Conservation (phyloP, 2,888 invertebrate species). For the Athalia cordata region DNA sequence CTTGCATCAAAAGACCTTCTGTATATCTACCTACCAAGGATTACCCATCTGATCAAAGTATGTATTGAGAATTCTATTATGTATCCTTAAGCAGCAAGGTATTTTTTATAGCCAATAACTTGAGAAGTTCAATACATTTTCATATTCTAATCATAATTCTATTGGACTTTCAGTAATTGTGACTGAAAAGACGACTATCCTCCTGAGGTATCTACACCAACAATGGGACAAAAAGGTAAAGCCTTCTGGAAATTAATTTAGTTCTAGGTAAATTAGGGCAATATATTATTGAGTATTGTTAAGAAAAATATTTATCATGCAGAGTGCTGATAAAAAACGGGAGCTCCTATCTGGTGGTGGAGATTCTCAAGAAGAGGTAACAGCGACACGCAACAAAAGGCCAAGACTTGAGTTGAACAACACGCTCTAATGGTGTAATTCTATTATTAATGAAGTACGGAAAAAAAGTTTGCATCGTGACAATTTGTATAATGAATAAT, state of each 20-base stretch:
- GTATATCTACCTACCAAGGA: conserved; percentile 95
- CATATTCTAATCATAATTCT: conserved; percentile 26
- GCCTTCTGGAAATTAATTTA: conserved; percentile 36
- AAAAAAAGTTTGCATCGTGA: conserved; percentile 27
- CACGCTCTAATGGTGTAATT: conserved; percentile 58
- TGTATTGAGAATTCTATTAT: conserved; percentile 74
- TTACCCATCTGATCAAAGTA: conserved; percentile 94
- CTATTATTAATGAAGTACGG: conserved; percentile 28
- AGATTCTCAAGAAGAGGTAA: conserved; percentile 77
- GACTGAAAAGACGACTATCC: conserved; percentile 95
- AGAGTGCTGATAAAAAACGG: conserved; percentile 79
- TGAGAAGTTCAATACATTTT: conserved; percentile 24
- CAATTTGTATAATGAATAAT: conserved; percentile 27
- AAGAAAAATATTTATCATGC: conserved; percentile 67
- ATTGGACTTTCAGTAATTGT: conserved; percentile 87
- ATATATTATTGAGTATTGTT: conserved; percentile 15
- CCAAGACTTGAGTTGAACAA: conserved; percentile 75
- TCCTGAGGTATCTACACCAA: conserved; percentile 94
- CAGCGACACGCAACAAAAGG: conserved; percentile 77
- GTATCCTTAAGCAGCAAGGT: conserved; percentile 2
- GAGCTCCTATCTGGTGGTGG: conserved; percentile 74
- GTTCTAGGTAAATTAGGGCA: conserved; percentile 14
- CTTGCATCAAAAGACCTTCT: conserved; percentile 89
- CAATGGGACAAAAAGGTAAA: conserved; percentile 95
- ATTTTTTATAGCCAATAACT: not conserved